phyloP scores from a whole-genome alignment of 2,797 vertebrate species.

The Liparis tanakae region DNA sequence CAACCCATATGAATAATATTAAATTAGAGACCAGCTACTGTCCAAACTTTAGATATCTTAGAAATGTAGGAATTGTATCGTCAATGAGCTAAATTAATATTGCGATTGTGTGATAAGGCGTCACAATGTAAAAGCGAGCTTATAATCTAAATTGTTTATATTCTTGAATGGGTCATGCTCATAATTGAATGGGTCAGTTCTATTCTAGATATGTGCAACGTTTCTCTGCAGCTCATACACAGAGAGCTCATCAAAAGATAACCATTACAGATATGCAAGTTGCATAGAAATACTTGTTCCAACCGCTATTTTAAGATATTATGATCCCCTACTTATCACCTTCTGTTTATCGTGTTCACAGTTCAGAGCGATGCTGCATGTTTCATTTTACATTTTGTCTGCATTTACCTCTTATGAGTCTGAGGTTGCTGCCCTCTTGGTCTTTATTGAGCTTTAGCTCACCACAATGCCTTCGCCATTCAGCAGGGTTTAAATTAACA shows the following conservation, averaged over 20 bases:
- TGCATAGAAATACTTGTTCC: neutral
- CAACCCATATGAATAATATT: neutral
- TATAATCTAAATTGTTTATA: neutral
- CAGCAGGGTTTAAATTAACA: slow-evolving; percentile 66
- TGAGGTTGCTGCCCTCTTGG: slow-evolving; percentile 26
- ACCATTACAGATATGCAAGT: neutral
- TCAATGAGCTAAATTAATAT: neutral
- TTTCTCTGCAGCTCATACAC: neutral
- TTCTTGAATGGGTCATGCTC: neutral
- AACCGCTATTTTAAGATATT: neutral
- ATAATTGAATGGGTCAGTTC: neutral
- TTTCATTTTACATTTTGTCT: slow-evolving; percentile 10
- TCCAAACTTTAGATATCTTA: neutral
- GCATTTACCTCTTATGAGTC: slow-evolving; percentile 13
- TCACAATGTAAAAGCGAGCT: neutral
- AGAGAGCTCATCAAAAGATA: neutral
- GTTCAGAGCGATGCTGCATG: neutral
- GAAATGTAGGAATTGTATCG: neutral
- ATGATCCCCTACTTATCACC: neutral
- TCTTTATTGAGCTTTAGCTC: slow-evolving; percentile 45
- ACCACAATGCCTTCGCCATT: slow-evolving; percentile 46
- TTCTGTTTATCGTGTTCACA: neutral
- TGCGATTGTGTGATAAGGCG: neutral
- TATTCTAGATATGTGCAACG: neutral
- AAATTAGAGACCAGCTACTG: neutral